These are phyloP conservation scores for Rotaria magnacalcarata DNA, from an alignment of 2,888 invertebrate genomes.

Conservation along the genomic window DNA sequence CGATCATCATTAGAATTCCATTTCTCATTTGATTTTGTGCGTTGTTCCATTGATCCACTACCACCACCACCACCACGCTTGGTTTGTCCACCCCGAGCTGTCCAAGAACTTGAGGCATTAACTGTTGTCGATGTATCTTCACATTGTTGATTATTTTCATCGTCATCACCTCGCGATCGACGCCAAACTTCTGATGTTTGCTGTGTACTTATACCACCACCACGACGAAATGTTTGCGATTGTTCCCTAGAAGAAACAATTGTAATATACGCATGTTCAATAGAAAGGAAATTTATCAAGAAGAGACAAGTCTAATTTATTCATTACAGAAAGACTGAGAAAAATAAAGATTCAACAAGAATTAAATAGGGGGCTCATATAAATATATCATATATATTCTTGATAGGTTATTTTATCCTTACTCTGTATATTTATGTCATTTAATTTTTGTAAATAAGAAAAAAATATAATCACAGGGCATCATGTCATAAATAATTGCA, in stretches of 20 bases:
- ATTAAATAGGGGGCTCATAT: too few species aligned
- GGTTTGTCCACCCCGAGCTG: neutral
- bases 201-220: neutral
- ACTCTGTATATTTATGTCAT: too few species aligned
- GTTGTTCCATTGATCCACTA: neutral
- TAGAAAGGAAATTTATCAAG: too few species aligned
- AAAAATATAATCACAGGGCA: too few species aligned
- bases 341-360: too few species aligned
- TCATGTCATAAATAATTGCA: too few species aligned
- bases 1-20: neutral
- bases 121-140: constrained; percentile 3
- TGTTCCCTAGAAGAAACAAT: neutral
- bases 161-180: neutral
- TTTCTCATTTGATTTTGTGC: constrained; percentile 14
- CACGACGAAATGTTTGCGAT: constrained; percentile 28
- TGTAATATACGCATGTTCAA: too few species aligned
- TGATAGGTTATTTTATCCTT: too few species aligned
- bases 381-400: too few species aligned
- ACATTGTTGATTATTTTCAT: neutral
- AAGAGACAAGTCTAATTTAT: too few species aligned
- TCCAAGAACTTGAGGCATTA: neutral
- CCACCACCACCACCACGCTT: neutral
- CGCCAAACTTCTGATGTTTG: neutral
- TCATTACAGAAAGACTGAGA: too few species aligned
- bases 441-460: too few species aligned